These are phyloP conservation scores for Oreochromis tanganicae DNA, from an alignment of 2,113 vertebrate genomes.

Conservation along the genomic window DNA sequence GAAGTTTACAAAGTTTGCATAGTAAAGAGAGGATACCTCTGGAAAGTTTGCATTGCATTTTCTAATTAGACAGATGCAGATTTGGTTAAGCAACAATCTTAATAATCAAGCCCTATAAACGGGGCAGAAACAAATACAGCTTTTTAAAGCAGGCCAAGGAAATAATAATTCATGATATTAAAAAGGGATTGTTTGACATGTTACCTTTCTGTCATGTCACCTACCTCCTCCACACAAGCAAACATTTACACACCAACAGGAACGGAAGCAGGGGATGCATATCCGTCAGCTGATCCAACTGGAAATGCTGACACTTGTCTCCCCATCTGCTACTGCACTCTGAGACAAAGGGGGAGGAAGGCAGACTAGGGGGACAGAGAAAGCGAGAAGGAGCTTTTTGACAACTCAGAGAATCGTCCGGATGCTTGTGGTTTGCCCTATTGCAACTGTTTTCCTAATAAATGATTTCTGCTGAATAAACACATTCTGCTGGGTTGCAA, in stretches of 20 bases:
- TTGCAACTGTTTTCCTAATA: conserved; percentile 50
- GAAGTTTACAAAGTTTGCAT: not conserved
- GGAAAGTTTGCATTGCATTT: not conserved
- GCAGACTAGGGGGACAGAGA: not conserved
- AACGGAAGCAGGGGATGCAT: conserved; percentile 47
- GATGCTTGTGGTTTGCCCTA: conserved; percentile 44
- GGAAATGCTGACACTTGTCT: conserved; percentile 56
- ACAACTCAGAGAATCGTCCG: conserved; percentile 37
- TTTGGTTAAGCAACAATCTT: not conserved
- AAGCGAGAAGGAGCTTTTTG: conserved; percentile 10
- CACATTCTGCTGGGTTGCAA: conserved; percentile 46
- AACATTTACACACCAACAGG: conserved; percentile 1
- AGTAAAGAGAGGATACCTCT: not conserved
- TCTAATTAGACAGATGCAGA: not conserved
- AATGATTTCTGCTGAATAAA: conserved; percentile 45
- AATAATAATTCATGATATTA: not conserved
- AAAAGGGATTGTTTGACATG: conserved; percentile 25
- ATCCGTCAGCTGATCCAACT: conserved; percentile 61
- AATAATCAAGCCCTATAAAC: not conserved
- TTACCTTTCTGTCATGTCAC: conserved; percentile 23
- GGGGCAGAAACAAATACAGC: not conserved
- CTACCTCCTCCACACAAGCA: conserved; percentile 25
- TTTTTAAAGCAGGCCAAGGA: not conserved
- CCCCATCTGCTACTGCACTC: conserved; percentile 32
- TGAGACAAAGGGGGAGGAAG: not conserved